phyloP scores from a whole-genome alignment of 2,888 invertebrate genomes.

The Himalopsyche kuldschensis region DNA sequence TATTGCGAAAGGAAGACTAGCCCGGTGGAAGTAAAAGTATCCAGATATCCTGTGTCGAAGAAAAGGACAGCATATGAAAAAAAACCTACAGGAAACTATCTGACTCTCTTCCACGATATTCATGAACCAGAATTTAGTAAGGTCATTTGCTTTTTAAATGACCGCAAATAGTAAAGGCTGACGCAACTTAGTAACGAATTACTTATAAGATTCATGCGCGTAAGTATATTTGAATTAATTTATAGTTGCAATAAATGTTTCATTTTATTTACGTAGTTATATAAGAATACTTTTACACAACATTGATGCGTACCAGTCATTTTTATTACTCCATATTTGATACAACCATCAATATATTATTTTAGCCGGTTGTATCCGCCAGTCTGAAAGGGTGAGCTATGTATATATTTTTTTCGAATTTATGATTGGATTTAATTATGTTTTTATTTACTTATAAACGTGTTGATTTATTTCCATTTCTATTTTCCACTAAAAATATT shows the following conservation, averaged over 20 bases:
- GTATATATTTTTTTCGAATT: too few relatives aligned
- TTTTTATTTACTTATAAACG: too few relatives aligned
- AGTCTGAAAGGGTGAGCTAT: too few relatives aligned
- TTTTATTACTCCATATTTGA: too few relatives aligned
- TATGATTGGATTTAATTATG: too few relatives aligned
- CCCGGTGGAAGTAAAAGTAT: constrained; percentile 32
- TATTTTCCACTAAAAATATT: too few relatives aligned
- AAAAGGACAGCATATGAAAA: background rate
- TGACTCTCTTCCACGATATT: constrained; percentile 17
- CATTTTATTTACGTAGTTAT: background rate
- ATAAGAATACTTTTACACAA: too few relatives aligned
- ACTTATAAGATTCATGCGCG: background rate
- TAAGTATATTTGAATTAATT: background rate
- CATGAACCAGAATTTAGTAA: constrained; percentile 29
- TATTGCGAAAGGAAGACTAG: constrained; percentile 30
- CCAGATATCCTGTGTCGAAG: constrained; percentile 3
- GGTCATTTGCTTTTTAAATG: constrained; percentile 31
- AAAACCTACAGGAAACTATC: background rate
- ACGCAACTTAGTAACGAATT: background rate
- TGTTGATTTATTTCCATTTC: too few relatives aligned
- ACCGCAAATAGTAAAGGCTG: background rate
- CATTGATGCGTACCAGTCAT: too few relatives aligned
- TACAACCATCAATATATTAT: too few relatives aligned
- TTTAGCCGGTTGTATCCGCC: too few relatives aligned
- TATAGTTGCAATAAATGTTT: background rate